These are phyloP conservation scores for Phoebastria nigripes DNA, from an alignment of 2,797 vertebrate species.

Conservation along the genomic window DNA sequence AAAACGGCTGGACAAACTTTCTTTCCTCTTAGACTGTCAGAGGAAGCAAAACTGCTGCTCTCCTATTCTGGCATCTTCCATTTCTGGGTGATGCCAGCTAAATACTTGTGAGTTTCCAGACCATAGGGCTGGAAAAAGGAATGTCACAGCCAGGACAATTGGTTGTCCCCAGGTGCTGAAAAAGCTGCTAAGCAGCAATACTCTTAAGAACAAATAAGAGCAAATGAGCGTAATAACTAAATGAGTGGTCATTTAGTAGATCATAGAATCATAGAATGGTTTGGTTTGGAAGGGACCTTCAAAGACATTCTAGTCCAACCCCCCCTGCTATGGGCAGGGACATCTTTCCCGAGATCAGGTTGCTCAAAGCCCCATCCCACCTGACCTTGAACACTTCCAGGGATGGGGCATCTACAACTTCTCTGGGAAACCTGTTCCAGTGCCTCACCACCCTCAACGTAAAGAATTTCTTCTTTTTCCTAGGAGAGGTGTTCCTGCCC, in stretches of 20 bases:
- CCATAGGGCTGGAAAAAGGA: neutral
- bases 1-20: neutral
- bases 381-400: neutral
- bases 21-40: neutral
- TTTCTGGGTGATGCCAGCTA: neutral
- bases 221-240: neutral
- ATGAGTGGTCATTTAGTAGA: neutral
- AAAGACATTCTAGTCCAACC: neutral
- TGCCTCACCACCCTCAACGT: neutral
- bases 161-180: neutral
- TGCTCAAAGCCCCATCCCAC: accelerated
- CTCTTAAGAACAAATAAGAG: neutral
- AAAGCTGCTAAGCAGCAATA: neutral
- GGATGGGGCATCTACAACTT: accelerated
- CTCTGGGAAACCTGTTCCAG: neutral
- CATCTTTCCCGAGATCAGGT: neutral
- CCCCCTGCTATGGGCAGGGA: no score
- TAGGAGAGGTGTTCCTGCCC: neutral
- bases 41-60: neutral
- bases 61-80: accelerated
- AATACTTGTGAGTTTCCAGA: neutral
- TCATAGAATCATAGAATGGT: neutral
- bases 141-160: neutral
- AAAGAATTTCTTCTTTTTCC: neutral
- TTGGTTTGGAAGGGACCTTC: neutral